These are phyloP conservation scores for Pantherophis vulpinus DNA, from an alignment of 2,797 vertebrate species.

Conservation along the genomic window DNA sequence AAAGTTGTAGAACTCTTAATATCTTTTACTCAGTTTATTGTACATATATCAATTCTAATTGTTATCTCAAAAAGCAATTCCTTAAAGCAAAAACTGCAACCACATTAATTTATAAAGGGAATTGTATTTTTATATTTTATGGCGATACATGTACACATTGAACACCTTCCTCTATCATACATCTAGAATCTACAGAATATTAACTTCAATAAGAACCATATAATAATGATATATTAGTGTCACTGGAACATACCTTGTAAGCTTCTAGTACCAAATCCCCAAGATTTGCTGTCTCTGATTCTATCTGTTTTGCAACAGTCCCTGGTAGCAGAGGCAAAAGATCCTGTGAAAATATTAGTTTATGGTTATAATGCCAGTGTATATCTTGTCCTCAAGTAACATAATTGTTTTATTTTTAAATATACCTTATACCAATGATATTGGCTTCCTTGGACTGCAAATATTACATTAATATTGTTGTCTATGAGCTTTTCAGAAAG, in stretches of 20 bases:
- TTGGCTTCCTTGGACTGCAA: slow-evolving; percentile 91
- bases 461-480: slow-evolving; percentile 91
- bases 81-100: not conserved
- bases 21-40: not conserved
- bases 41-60: not conserved
- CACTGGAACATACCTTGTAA: slow-evolving; percentile 83
- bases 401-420: slow-evolving; percentile 42
- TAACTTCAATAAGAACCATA: not conserved
- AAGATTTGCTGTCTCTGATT: slow-evolving; percentile 88
- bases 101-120: not conserved
- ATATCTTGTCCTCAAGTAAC: slow-evolving; percentile 21
- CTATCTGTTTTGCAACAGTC: slow-evolving; percentile 85
- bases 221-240: not conserved
- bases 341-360: slow-evolving; percentile 71
- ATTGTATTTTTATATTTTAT: not conserved
- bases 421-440: slow-evolving; percentile 98
- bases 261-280: slow-evolving; percentile 92
- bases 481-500: slow-evolving; percentile 91
- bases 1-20: not conserved
- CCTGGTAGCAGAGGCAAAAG: slow-evolving; percentile 87
- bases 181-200: not conserved
- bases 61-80: not conserved
- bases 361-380: slow-evolving; percentile 35
- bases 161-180: not conserved
- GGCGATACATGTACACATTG: not conserved